These are phyloP conservation scores for Sebastes elongatus DNA, from an alignment of 2,797 vertebrate species.

Conservation along the genomic window DNA sequence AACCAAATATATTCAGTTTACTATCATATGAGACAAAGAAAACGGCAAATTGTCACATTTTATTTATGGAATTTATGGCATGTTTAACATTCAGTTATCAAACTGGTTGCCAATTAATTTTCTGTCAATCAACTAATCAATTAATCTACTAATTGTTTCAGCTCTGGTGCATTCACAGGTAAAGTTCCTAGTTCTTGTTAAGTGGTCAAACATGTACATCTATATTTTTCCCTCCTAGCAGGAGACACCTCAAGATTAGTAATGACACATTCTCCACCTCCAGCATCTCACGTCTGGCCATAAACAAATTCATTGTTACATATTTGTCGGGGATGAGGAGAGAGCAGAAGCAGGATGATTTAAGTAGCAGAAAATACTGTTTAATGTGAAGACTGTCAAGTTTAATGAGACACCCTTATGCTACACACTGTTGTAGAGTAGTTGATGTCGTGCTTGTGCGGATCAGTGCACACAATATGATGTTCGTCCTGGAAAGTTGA, in stretches of 20 bases:
- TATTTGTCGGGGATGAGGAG: neutral
- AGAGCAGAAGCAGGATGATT: neutral
- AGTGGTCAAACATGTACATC: neutral
- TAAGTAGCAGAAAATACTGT: neutral
- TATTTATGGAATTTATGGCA: neutral
- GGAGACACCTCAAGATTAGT: neutral
- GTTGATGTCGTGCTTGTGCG: neutral
- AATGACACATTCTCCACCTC: neutral
- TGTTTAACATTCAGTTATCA: neutral
- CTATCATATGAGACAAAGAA: neutral
- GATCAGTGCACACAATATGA: neutral
- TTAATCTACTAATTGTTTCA: neutral
- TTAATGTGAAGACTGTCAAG: neutral
- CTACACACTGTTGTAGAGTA: neutral
- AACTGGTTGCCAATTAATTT: neutral
- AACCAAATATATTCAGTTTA: neutral
- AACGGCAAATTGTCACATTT: neutral
- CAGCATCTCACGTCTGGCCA: neutral
- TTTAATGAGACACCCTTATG: neutral
- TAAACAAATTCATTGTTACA: conserved; percentile 1
- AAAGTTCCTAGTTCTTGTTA: neutral
- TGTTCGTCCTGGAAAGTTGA: neutral
- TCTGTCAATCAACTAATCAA: neutral
- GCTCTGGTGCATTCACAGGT: neutral
- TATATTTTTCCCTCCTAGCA: neutral